Evolutionary conservation across 2,797 vertebrate genomes (phyloP).

Genomic region (Fratercula arctica): DNA sequence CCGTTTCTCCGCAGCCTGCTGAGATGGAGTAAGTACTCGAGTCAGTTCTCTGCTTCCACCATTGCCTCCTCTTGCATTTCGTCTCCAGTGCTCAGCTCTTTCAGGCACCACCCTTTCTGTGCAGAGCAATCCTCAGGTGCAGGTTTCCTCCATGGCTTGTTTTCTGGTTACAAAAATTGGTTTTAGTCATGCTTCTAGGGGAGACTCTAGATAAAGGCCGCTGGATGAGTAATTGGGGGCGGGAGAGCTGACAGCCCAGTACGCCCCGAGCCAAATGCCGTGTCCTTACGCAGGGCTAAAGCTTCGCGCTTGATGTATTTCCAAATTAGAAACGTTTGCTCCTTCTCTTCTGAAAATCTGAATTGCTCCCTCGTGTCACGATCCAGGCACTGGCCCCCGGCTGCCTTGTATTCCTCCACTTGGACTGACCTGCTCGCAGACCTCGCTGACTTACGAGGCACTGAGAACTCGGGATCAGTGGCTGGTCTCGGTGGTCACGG

Average conservation of each 20-base stretch:
- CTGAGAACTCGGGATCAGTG: neutral
- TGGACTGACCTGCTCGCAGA: constrained; percentile 18
- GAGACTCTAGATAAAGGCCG: neutral
- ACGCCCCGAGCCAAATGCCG: neutral
- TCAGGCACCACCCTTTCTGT: neutral
- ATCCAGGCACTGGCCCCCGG: constrained; percentile 47
- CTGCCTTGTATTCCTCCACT: constrained; percentile 10
- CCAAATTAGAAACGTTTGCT: neutral
- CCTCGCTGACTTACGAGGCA: neutral
- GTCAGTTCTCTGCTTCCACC: neutral
- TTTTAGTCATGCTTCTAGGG: neutral
- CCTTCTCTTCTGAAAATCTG: neutral
- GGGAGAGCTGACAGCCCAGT: neutral
- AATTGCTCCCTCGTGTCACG: constrained; percentile 61
- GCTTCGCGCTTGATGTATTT: neutral
- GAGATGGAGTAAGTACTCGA: constrained; percentile 77
- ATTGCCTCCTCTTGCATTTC: neutral
- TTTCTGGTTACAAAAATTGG: neutral
- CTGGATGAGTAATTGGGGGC: neutral
- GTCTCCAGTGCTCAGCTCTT: neutral
- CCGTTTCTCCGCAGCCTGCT: neutral
- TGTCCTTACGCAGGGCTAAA: neutral
- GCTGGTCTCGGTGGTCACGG: neutral
- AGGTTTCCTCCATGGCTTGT: neutral
- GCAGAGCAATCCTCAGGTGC: neutral